Conservation (phyloP, 1,140 invertebrate species). For the Penaeus japonicus region DNA sequence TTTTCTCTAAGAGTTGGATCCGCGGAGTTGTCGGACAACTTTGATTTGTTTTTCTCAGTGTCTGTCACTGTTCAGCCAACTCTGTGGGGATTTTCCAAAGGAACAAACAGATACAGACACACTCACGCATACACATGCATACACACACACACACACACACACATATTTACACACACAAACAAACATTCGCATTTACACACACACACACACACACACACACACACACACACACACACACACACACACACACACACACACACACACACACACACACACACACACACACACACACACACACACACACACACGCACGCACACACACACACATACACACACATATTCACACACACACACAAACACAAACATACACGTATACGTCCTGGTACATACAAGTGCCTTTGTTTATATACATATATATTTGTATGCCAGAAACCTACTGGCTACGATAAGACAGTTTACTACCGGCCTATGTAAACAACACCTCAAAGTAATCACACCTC, state of each 20-base stretch:
- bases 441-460: neutral
- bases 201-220: neutral
- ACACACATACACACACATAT: neutral
- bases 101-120: neutral
- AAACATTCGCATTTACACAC: too few species aligned
- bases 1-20: neutral
- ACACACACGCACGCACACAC: too few species aligned
- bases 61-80: too few species aligned
- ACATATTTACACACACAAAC: neutral
- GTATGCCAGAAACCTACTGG: neutral
- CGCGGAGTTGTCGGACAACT: too few species aligned
- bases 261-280: too few species aligned
- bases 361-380: neutral
- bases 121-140: neutral
- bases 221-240: too few species aligned
- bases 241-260: too few species aligned
- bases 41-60: too few species aligned
- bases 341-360: neutral
- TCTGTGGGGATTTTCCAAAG: neutral
- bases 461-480: neutral
- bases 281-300: too few species aligned
- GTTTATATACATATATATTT: neutral
- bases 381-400: neutral
- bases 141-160: neutral
- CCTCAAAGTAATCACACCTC: neutral